Evolutionary conservation across 2,797 vertebrate genomes (phyloP).

Genomic region (Mallotus villosus): DNA sequence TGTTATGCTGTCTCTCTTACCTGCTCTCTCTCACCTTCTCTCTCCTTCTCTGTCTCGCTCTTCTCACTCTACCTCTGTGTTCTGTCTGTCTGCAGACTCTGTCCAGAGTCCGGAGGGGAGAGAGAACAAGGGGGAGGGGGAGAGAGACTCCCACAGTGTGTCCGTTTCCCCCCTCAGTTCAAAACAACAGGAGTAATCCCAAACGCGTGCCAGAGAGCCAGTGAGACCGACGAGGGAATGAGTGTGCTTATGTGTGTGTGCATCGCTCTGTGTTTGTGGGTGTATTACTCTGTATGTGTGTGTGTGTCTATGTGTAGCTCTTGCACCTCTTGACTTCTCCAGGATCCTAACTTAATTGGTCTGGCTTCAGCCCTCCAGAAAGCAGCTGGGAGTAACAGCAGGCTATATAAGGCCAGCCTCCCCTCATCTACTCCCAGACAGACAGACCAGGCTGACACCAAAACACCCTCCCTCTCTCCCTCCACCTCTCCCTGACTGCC

Average conservation of each 20-base stretch:
- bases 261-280: background rate
- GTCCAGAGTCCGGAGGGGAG: constrained; percentile 40
- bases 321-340: constrained; percentile 54
- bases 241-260: constrained; percentile 20
- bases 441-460: constrained; percentile 63
- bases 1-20: too few relatives aligned
- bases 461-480: constrained; percentile 15
- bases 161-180: constrained; percentile 33
- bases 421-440: constrained; percentile 60
- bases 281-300: constrained; percentile 40
- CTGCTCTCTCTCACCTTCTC: too few relatives aligned
- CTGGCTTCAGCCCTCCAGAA: constrained; percentile 49
- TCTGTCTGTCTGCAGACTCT: constrained; percentile 39
- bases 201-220: constrained; percentile 67
- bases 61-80: constrained; percentile 32
- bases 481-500: background rate
- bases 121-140: background rate
- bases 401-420: constrained; percentile 72
- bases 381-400: constrained; percentile 66
- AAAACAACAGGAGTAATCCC: constrained; percentile 70
- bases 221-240: constrained; percentile 37
- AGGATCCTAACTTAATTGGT: constrained; percentile 51
- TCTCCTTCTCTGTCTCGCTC: too few relatives aligned
- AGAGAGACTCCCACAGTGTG: background rate
- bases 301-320: constrained; percentile 4